Percentiles rank a stretch among this genome's conserved stretches.
These are phyloP conservation scores for Eclectus roratus DNA, from an alignment of 2,113 vertebrate genomes.

Conservation along the genomic window DNA sequence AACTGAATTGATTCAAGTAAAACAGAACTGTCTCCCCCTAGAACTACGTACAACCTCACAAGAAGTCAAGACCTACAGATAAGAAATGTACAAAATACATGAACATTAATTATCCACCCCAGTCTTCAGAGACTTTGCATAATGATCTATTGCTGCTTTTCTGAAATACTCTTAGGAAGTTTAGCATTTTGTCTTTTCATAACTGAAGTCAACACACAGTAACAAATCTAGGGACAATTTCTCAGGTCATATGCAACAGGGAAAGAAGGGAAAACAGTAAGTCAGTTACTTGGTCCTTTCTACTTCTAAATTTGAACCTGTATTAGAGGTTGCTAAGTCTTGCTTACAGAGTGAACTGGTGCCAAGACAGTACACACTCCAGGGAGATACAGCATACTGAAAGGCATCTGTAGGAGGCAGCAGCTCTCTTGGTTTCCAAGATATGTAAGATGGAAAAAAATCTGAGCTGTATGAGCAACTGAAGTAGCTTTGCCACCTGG, in stretches of 20 bases:
- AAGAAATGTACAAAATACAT: background rate
- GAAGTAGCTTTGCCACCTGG: conserved; percentile 62
- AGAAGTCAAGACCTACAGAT: background rate
- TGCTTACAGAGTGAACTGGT: conserved; percentile 62
- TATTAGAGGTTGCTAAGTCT: conserved; percentile 52
- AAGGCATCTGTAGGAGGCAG: conserved; percentile 55
- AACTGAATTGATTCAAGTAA: background rate
- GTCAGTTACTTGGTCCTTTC: background rate
- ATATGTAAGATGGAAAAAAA: conserved; percentile 62
- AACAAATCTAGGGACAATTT: background rate
- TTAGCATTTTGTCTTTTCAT: background rate
- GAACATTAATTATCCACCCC: background rate
- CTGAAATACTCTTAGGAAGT: background rate
- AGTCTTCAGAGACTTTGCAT: background rate
- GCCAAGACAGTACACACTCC: conserved; percentile 61
- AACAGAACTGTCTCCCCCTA: background rate
- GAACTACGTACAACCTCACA: background rate
- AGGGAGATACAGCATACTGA: conserved; percentile 59
- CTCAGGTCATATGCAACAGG: background rate
- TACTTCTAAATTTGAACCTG: conserved; percentile 45
- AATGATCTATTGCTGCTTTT: background rate
- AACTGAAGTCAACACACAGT: background rate
- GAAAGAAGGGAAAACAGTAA: background rate
- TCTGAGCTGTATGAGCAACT: conserved; percentile 58
- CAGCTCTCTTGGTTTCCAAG: conserved; percentile 57